Evolutionary conservation across 2,888 invertebrate genomes (phyloP).

Genomic region (Apodemia zela): DNA sequence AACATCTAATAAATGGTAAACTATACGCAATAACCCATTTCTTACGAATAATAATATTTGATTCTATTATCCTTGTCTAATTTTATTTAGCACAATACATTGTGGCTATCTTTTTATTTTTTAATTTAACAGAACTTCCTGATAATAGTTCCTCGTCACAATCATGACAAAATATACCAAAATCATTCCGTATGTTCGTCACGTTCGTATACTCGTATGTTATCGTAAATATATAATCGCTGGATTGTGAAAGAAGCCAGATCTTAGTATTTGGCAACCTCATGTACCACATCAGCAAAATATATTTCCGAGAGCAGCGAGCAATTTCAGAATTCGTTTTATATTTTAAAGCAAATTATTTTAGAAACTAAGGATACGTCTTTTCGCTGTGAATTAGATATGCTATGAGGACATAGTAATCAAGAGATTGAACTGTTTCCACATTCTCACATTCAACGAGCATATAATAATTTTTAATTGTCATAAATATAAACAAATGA

Average conservation of each 20-base stretch:
- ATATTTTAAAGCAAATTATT: constrained; percentile 22
- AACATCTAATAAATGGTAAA: too few species aligned
- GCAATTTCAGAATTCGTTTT: constrained; percentile 27
- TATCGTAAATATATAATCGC: constrained; percentile 23
- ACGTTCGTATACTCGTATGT: constrained; percentile 3
- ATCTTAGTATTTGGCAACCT: constrained; percentile 36
- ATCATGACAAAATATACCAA: not conserved
- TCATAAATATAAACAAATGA: too few species aligned
- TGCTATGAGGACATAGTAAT: not conserved
- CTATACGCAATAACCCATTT: too few species aligned
- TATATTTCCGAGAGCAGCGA: constrained; percentile 25
- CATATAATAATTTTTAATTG: too few species aligned
- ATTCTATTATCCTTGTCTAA: too few species aligned
- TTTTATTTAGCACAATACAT: too few species aligned
- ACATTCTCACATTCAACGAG: not conserved
- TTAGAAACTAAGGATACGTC: constrained; percentile 4
- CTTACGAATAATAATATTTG: too few species aligned
- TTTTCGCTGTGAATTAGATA: constrained; percentile 3
- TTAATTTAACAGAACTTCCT: not conserved
- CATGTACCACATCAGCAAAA: constrained; percentile 28
- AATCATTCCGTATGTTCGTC: constrained; percentile 5
- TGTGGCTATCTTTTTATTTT: not conserved
- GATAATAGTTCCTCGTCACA: not conserved
- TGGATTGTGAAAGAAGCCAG: constrained; percentile 19
- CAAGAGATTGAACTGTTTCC: not conserved